phyloP scores from a whole-genome alignment of 1,140 invertebrate species.

The Drosophila ercepeae region DNA sequence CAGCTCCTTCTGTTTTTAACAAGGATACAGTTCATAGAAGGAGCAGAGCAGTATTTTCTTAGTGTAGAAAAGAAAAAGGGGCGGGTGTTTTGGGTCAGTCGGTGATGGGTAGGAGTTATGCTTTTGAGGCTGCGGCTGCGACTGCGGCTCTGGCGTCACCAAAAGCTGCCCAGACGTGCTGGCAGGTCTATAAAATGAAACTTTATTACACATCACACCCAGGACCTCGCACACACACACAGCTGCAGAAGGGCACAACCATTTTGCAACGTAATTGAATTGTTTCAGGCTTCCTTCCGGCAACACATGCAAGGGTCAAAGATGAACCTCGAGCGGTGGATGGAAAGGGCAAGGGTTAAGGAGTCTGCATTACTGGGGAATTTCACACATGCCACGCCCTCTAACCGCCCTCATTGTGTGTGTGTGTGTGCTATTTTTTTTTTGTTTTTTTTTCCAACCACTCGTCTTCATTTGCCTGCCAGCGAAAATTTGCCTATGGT shows the following conservation, averaged over 20 bases:
- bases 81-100: constrained; percentile 12
- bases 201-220: constrained; percentile 71
- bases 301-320: constrained; percentile 44
- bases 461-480: constrained; percentile 68
- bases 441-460: constrained; percentile 29
- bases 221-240: constrained; percentile 24
- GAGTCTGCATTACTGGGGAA: constrained; percentile 3
- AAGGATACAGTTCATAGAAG: too few relatives aligned
- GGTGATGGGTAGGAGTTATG: constrained; percentile 74
- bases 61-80: constrained; percentile 11
- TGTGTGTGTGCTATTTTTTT: too few relatives aligned
- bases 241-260: constrained; percentile 30
- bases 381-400: constrained; percentile 40
- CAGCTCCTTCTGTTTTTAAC: too few relatives aligned
- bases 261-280: constrained; percentile 79
- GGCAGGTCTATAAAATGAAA: constrained; percentile 81
- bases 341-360: constrained; percentile 1
- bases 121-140: constrained; percentile 61
- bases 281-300: constrained; percentile 66
- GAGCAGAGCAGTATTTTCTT: too few relatives aligned
- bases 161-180: constrained; percentile 68
- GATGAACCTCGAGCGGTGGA: constrained; percentile 20
- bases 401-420: neutral
- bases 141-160: constrained; percentile 60
- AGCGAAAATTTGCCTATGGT: constrained; percentile 70